Evolutionary conservation across 2,113 vertebrate species (phyloP).

Genomic region (Etheostoma cragini): DNA sequence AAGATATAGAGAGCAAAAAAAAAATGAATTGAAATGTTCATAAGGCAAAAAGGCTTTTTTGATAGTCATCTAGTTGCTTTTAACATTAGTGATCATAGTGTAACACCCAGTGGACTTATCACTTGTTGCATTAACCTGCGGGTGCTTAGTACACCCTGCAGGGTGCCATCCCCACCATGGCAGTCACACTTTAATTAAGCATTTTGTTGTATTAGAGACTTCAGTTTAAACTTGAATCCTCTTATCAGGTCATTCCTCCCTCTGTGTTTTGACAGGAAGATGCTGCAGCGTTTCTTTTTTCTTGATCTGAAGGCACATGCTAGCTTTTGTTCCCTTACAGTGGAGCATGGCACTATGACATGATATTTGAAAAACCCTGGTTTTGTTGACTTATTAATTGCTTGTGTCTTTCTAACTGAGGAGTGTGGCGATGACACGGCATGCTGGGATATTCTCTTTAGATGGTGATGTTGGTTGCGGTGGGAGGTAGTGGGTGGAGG

Average conservation of each 20-base stretch:
- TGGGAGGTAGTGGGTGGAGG: conserved; percentile 53
- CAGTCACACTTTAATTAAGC: conserved; percentile 65
- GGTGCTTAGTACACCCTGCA: conserved; percentile 46
- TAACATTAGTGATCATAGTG: conserved; percentile 23
- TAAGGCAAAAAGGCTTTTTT: conserved; percentile 16
- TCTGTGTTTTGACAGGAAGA: conserved; percentile 56
- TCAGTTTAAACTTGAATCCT: conserved; percentile 63
- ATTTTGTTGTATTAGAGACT: conserved; percentile 66
- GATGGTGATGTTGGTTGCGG: conserved; percentile 67
- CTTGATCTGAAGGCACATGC: conserved; percentile 51
- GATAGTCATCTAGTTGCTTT: conserved; percentile 3
- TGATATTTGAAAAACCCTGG: conserved; percentile 65
- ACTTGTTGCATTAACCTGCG: conserved; percentile 62
- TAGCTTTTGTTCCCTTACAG: conserved; percentile 55
- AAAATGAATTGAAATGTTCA: not conserved
- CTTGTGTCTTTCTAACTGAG: conserved; percentile 76
- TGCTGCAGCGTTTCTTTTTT: conserved; percentile 23
- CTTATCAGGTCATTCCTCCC: conserved; percentile 58
- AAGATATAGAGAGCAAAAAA: not conserved
- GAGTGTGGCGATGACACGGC: conserved; percentile 74
- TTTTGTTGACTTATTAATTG: conserved; percentile 85
- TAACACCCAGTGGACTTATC: conserved; percentile 33
- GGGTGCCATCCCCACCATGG: conserved; percentile 27
- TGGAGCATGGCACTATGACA: conserved; percentile 52
- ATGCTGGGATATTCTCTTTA: conserved; percentile 80